Conservation (phyloP, 2,888 invertebrate species). For the Acanthosepion lycidas region DNA sequence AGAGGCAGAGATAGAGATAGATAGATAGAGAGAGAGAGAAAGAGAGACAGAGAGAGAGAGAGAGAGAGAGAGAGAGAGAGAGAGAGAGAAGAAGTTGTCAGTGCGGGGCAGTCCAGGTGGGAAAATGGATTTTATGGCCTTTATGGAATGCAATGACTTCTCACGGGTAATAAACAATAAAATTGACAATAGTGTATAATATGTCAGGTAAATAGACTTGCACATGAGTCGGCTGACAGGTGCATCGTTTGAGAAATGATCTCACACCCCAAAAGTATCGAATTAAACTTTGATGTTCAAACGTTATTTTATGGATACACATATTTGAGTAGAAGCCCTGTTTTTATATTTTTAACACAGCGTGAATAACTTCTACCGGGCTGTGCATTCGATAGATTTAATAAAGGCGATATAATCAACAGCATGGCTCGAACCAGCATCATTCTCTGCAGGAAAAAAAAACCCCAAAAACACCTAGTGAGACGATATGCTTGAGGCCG, state of each 20-base stretch:
- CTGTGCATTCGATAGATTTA: no score
- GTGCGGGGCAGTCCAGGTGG: neutral
- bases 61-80: no score
- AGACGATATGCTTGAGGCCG: no score
- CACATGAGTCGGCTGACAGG: neutral
- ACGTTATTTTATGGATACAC: no score
- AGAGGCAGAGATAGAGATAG: neutral
- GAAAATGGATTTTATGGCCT: neutral
- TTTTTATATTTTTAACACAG: no score
- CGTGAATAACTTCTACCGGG: no score
- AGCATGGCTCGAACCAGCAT: no score
- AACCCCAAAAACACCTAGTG: no score
- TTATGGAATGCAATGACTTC: neutral
- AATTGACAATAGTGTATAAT: neutral
- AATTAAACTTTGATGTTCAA: neutral
- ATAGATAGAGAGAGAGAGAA: neutral
- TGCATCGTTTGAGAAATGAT: neutral
- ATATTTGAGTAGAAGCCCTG: no score
- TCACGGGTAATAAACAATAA: conserved; percentile 12
- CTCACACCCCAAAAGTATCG: neutral
- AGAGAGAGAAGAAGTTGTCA: neutral
- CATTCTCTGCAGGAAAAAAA: no score
- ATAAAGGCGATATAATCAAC: no score
- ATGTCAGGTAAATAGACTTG: neutral
- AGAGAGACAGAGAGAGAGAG: no score